These are phyloP conservation scores for Gallinago jamesoni DNA, from an alignment of 2,113 vertebrate genomes.

Conservation along the genomic window DNA sequence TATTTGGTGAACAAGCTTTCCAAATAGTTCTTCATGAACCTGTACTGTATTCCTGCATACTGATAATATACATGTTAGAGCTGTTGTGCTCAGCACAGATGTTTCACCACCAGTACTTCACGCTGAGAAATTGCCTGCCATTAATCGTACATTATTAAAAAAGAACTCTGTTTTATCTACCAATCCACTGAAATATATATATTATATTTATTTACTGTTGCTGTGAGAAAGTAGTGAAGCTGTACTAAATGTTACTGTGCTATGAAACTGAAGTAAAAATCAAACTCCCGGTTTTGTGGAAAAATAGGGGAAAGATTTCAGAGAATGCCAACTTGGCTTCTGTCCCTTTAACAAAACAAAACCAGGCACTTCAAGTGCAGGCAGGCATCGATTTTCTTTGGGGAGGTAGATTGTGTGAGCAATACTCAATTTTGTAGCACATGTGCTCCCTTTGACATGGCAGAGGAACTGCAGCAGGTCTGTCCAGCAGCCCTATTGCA, in stretches of 20 bases:
- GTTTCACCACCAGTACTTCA: neutral
- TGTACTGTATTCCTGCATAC: neutral
- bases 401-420: neutral
- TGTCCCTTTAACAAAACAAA: neutral
- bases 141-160: neutral
- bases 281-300: neutral
- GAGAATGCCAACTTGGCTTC: neutral
- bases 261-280: neutral
- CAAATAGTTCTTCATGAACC: constrained; percentile 12
- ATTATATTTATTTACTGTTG: neutral
- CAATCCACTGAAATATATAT: neutral
- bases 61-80: neutral
- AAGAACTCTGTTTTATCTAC: neutral
- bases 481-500: neutral
- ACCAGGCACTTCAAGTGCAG: neutral
- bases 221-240: neutral
- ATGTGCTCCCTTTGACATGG: neutral
- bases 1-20: neutral
- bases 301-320: neutral
- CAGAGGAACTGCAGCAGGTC: neutral
- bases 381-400: neutral
- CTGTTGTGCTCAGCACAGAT: neutral
- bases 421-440: neutral
- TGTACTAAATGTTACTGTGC: neutral
- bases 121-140: neutral